These are phyloP conservation scores for Acanthurus tractus DNA, from an alignment of 2,797 vertebrate species.

Conservation along the genomic window DNA sequence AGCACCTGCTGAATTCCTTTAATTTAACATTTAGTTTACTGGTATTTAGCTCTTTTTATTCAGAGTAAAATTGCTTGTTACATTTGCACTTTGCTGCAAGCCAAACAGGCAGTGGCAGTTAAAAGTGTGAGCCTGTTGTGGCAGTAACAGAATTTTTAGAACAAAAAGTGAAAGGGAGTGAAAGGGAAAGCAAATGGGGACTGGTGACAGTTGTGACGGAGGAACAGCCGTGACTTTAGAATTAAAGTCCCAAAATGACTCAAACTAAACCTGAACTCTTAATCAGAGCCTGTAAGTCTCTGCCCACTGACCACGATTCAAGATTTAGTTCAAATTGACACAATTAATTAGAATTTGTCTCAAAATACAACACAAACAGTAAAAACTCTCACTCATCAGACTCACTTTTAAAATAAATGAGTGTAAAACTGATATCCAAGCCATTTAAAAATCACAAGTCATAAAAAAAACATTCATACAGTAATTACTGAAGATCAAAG, in stretches of 20 bases:
- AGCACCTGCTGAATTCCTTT: background rate
- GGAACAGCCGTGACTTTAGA: constrained; percentile 7
- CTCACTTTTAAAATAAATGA: background rate
- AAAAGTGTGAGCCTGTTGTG: no score
- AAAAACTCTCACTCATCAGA: background rate
- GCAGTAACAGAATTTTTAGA: no score
- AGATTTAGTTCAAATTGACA: background rate
- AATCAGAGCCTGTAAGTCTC: background rate
- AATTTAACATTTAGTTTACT: background rate
- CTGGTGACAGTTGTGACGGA: constrained; percentile 19
- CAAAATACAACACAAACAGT: background rate
- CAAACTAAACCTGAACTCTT: background rate
- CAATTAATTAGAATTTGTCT: background rate
- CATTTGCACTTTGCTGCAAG: no score
- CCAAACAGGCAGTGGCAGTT: no score
- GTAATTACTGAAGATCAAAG: background rate
- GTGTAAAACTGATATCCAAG: background rate
- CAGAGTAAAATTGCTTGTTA: background rate
- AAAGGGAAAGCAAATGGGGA: no score
- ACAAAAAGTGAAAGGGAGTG: no score
- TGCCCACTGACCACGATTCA: background rate
- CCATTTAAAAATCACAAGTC: background rate
- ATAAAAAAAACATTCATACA: no score
- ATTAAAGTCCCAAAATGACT: constrained; percentile 1
- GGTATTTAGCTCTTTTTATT: background rate